Base-by-base conservation (phyloP, 1,140 invertebrate species). In the Berghia stephanieae region DNA sequence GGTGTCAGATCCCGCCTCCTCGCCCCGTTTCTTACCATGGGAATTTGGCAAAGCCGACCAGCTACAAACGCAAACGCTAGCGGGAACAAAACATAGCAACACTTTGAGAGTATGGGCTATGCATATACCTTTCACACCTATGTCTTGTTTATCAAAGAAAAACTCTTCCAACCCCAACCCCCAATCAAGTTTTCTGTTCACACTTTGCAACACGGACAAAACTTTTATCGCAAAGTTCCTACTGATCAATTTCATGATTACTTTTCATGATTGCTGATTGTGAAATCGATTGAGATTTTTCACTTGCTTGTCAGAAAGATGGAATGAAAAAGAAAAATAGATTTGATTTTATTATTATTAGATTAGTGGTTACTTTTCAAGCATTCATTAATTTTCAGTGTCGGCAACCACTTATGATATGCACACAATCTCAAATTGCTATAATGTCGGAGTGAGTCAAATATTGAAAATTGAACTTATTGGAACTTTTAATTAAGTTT, bases 1-100 rank as follows among this genome's bases (percentile, higher is more conserved):
- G 78, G 78, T 79, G 78, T 55, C 66, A 73, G 71, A 74, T n/a
- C 57, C 60, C 78, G 74, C 75, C 75, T 43, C 40, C 69, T 77
- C 44, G 24, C 10, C 34, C 75, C 24, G 42, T 42, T 70, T 36
- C 57, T 34, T 38, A 70, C 43, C 46, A 16, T 44, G 36, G 38
- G 67, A 63, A 55, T 52, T 55, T 42, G 44, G 27, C 75, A 40
- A 42, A 31, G n/a, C 21, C 55, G 2, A 13, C n/a, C 55, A n/a
- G 24, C 55, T 8, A n/a, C 55, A 27, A 57, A 6, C 2, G 55
- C 55, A 31, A 57, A 21, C 8, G 55, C 21, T 6, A 55, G 8
- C 67, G 52, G 34, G 36, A 60, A 60, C 34, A 44, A 70, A 71
- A 36, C 31, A 2, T 40, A 46, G 46, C 27, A 60, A 71, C 42